Conservation (phyloP, 2,113 vertebrate genomes). For the Potamarius usumacintae region DNA sequence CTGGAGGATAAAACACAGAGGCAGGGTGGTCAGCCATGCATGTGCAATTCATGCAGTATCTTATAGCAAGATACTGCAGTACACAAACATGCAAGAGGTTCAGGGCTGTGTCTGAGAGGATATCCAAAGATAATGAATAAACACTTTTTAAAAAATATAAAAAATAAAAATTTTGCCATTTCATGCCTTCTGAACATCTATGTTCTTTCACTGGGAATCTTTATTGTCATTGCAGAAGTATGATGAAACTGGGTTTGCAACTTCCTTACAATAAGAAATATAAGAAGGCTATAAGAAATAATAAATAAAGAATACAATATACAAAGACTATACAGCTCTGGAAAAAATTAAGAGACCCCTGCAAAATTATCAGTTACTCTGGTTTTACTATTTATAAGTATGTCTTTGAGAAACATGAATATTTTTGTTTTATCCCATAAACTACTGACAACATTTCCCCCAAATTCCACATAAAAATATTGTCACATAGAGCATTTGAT, state of each 20-base stretch:
- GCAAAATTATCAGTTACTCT: too few relatives aligned
- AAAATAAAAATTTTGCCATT: background rate
- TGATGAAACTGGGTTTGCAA: background rate
- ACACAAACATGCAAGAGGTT: background rate
- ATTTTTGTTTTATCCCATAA: too few relatives aligned
- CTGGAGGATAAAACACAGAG: background rate
- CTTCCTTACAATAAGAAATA: too few relatives aligned
- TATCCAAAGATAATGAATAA: background rate
- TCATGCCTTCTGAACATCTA: background rate
- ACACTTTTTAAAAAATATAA: background rate
- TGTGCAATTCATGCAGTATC: background rate
- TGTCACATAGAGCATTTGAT: too few relatives aligned
- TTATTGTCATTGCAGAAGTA: background rate
- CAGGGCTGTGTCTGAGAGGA: background rate
- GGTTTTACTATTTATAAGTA: too few relatives aligned
- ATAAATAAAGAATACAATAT: too few relatives aligned
- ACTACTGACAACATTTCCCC: too few relatives aligned
- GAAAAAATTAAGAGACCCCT: too few relatives aligned
- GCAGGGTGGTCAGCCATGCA: background rate
- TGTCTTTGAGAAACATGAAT: too few relatives aligned
- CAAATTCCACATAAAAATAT: too few relatives aligned
- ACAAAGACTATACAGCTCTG: too few relatives aligned
- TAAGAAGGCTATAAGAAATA: too few relatives aligned
- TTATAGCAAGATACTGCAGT: background rate
- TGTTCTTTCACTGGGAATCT: background rate